phyloP scores from a whole-genome alignment of 2,888 invertebrate species.

The Apoderus coryli region DNA sequence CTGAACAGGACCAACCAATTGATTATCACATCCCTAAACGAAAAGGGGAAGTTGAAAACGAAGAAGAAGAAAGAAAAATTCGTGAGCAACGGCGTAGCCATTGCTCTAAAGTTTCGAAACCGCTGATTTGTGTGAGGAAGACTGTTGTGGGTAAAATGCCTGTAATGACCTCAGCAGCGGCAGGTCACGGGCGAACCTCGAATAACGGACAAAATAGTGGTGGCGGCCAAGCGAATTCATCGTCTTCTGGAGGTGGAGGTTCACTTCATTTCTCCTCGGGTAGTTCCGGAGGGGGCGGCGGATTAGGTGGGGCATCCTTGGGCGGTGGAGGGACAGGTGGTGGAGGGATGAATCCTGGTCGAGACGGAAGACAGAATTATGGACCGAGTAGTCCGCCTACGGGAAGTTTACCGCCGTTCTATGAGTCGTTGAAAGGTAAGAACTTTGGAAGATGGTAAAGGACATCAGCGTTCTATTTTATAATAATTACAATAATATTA shows the following conservation, averaged over 20 bases:
- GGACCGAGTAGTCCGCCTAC: conserved; percentile 80
- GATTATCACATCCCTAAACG: conserved; percentile 79
- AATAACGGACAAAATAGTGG: conserved; percentile 35
- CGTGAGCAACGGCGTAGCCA: conserved; percentile 54
- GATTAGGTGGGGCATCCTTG: conserved; percentile 40
- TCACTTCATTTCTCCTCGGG: conserved; percentile 17
- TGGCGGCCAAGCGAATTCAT: conserved; percentile 24
- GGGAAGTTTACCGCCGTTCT: conserved; percentile 77
- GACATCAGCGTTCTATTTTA: no score
- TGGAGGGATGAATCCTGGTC: conserved; percentile 52
- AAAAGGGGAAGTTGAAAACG: conserved; percentile 51
- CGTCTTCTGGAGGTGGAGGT: conserved; percentile 24
- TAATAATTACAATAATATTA: no score
- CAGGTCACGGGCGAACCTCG: conserved; percentile 54
- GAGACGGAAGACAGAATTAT: conserved; percentile 73
- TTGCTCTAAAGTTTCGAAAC: conserved; percentile 50
- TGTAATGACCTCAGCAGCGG: conserved; percentile 56
- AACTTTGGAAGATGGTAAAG: no score
- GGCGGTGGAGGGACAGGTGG: conserved; percentile 50
- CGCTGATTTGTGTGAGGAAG: conserved; percentile 42
- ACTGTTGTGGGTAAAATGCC: conserved; percentile 42
- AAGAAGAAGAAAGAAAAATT: conserved; percentile 51
- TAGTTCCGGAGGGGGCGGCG: conserved; percentile 33
- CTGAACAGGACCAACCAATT: conserved; percentile 59
- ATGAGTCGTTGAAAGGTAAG: conserved; percentile 66